phyloP scores from a whole-genome alignment of 1,140 invertebrate species.

The Caerostris extrusa region DNA sequence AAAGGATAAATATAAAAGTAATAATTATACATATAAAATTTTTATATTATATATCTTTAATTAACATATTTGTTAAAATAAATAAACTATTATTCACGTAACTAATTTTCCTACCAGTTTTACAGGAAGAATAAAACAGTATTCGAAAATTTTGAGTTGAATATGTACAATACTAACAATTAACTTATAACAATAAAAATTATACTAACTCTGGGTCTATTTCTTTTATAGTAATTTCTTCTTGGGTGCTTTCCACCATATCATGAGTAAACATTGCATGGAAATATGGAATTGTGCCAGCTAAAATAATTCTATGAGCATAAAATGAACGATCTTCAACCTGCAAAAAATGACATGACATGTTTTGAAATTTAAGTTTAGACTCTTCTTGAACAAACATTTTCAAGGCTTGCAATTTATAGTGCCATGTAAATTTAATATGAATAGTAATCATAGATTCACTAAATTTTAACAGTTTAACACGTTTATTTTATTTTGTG shows the following conservation, averaged over 20 bases:
- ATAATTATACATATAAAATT: background rate
- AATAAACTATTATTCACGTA: no score
- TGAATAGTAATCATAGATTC: no score
- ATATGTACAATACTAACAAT: no score
- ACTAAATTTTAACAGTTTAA: no score
- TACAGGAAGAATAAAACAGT: no score
- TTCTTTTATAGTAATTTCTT: slow-evolving; percentile 91
- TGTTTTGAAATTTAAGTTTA: background rate
- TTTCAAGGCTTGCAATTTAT: no score
- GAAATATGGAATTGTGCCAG: slow-evolving; percentile 94
- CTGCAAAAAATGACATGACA: slow-evolving; percentile 82
- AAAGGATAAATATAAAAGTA: background rate
- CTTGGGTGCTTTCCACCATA: slow-evolving; percentile 92
- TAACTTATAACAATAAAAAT: no score
- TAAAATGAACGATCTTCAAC: slow-evolving; percentile 90
- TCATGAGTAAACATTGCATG: slow-evolving; percentile 95
- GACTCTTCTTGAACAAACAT: background rate
- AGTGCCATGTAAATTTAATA: background rate
- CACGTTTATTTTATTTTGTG: no score
- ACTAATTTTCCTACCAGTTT: no score
- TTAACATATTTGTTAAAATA: no score
- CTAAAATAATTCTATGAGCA: slow-evolving; percentile 92
- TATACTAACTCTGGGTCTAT: slow-evolving; percentile 88
- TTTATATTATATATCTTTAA: no score
- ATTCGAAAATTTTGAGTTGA: no score